Evolutionary conservation across 2,888 invertebrate species (phyloP).

Genomic region (Apocheima hispidaria): DNA sequence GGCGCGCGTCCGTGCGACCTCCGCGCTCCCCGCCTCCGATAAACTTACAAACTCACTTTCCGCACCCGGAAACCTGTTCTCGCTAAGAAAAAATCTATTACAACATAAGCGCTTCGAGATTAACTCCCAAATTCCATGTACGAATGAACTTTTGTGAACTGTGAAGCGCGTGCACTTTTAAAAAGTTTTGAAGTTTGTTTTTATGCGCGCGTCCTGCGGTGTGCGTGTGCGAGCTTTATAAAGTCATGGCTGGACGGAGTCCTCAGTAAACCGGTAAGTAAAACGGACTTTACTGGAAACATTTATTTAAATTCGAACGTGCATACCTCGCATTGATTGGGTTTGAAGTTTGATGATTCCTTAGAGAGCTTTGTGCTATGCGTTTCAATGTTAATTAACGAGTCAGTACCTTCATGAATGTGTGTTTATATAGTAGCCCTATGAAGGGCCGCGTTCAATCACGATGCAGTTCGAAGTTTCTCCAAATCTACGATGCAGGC

Average conservation of each 20-base stretch:
- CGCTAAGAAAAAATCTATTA: conserved; percentile 64
- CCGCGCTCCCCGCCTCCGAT: conserved; percentile 58
- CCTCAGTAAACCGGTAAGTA: conserved; percentile 82
- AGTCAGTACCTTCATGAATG: conserved; percentile 36
- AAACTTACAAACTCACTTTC: conserved; percentile 78
- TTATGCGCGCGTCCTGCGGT: conserved; percentile 60
- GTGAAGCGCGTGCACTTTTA: conserved; percentile 55
- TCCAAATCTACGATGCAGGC: conserved; percentile 34
- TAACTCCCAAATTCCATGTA: conserved; percentile 53
- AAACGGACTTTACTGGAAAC: conserved; percentile 72
- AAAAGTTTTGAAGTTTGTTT: conserved; percentile 77
- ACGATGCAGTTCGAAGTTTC: conserved; percentile 42
- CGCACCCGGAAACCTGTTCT: conserved; percentile 71
- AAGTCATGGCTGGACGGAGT: conserved; percentile 75
- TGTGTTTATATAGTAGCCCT: conserved; percentile 9
- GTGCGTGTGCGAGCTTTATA: conserved; percentile 67
- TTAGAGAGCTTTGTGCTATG: conserved; percentile 40
- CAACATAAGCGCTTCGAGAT: conserved; percentile 54
- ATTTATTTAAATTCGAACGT: conserved; percentile 55
- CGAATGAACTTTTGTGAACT: conserved; percentile 43
- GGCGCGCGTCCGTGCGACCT: conserved; percentile 63
- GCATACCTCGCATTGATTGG: conserved; percentile 36
- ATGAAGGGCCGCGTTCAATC: conserved; percentile 34
- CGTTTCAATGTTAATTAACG: conserved; percentile 43
- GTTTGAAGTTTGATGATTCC: conserved; percentile 32